These are phyloP conservation scores for Okamejei kenojei DNA, from an alignment of 2,797 vertebrate species.

Conservation along the genomic window DNA sequence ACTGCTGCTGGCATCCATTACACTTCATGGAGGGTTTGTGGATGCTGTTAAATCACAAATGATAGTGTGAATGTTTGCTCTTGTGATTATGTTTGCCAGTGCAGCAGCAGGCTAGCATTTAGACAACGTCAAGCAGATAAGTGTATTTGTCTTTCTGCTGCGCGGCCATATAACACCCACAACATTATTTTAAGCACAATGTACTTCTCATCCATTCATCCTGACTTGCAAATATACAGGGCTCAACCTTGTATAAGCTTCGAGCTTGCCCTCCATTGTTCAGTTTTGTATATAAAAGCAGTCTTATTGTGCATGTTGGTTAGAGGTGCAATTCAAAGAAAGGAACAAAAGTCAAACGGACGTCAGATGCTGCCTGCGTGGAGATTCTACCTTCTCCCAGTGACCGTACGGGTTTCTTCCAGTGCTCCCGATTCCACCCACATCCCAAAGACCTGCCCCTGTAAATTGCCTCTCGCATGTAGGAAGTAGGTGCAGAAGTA, in stretches of 20 bases:
- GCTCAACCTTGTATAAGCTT: background rate
- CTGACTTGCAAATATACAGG: background rate
- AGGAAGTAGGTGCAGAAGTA: too few species aligned
- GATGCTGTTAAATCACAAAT: slow-evolving; percentile 16
- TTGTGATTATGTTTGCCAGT: slow-evolving; percentile 28
- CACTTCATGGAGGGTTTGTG: background rate
- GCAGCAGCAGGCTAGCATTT: background rate
- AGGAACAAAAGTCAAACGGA: background rate
- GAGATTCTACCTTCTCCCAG: too few species aligned
- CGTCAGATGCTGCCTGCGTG: too few species aligned
- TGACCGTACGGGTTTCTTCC: too few species aligned
- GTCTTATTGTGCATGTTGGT: background rate
- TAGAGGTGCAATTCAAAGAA: background rate
- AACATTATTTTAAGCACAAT: background rate
- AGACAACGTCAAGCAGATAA: background rate
- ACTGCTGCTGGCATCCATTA: slow-evolving; percentile 11
- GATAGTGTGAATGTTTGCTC: slow-evolving; percentile 23
- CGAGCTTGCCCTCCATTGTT: background rate
- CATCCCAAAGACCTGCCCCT: too few species aligned
- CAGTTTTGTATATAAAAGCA: background rate
- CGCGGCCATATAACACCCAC: background rate
- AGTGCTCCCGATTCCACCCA: too few species aligned
- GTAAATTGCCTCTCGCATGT: too few species aligned
- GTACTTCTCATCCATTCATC: background rate
- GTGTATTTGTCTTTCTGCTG: slow-evolving; percentile 18